Evolutionary conservation across 1,140 invertebrate genomes (phyloP), one percentile per base, ranked within the genome.

Genomic region (Heliconius hewitsoni): DNA sequence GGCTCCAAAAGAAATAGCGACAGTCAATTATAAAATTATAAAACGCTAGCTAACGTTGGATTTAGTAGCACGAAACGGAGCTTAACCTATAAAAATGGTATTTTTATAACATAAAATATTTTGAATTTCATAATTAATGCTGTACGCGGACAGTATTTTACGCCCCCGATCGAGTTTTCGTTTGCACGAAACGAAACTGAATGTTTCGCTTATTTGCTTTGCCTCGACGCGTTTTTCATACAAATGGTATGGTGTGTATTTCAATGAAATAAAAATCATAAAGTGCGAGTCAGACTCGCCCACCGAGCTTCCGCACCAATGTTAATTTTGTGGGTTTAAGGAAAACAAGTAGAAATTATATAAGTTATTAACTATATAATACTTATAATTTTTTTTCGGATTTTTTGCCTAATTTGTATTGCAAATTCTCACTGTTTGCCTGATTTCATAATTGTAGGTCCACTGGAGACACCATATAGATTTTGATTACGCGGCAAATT

Each of bases 131-230:
- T 66, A 66, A 66, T 66, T 66, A 66, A 66, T 27, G 60, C 27
- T 66, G 60, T 66, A 66, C 27, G 27, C 60, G 60, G 60, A 66
- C 27, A 66, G 27, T 66, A 66, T 30, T 76, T 70, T 76, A 70
- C 52, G 73, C 52, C 74, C 16, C 42, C 60, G 27, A 76, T 76
- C 60, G 42, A 76, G 42, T 76, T 76, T 76, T 76, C 66, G 75
- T 76, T 71, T 70, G 75, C 66, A 50, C 19, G 60, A 71, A 76
- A n/a, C 75, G 13, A 71, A 76, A 71, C 42, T 18, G 27, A 71
- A 76, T 76, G 75, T 76, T 76, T 76, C 75, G 39, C 42, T 76
- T 76, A 71, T 76, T 76, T 66, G 74, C 52, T 34, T 39, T 75
- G 75, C 8, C 18, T 60, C 60, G 27, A 66, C 60, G 60, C n/a